Conservation (phyloP, 2,888 invertebrate species). For the Thymelicus acteon region DNA sequence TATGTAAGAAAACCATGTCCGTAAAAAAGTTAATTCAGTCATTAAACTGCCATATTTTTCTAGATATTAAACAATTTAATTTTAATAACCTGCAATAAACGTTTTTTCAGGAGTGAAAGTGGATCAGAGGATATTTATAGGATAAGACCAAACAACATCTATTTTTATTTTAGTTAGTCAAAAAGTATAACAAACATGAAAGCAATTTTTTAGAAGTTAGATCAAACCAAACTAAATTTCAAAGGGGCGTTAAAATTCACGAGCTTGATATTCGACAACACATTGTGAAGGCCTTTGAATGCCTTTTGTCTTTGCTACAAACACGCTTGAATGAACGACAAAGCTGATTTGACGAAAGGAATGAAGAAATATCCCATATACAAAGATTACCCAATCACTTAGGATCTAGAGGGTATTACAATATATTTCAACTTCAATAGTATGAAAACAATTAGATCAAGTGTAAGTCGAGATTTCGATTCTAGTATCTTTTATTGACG, state of each 20-base stretch:
- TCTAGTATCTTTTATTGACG: too few species aligned
- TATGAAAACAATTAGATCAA: not conserved
- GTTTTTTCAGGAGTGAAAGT: too few species aligned
- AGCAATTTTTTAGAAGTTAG: not conserved
- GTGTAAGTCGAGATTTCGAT: too few species aligned
- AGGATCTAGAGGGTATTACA: not conserved
- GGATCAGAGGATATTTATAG: too few species aligned
- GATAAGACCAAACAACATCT: too few species aligned
- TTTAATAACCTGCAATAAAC: too few species aligned
- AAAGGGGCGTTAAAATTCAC: constrained; percentile 6
- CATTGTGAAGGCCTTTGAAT: constrained; percentile 12
- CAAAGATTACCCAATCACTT: constrained; percentile 8
- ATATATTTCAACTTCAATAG: not conserved
- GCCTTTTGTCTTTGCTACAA: constrained; percentile 10
- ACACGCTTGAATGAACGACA: constrained; percentile 13
- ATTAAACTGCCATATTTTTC: too few species aligned
- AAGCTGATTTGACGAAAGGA: constrained; percentile 13
- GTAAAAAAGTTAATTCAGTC: too few species aligned
- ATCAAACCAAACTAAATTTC: not conserved
- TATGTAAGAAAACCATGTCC: too few species aligned
- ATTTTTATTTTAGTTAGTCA: too few species aligned
- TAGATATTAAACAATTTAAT: too few species aligned
- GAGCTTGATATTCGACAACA: constrained; percentile 9
- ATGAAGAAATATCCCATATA: constrained; percentile 7
- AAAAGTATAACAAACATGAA: too few species aligned